Conservation (phyloP, 2,888 invertebrate species). For the Cheilosia soror region DNA sequence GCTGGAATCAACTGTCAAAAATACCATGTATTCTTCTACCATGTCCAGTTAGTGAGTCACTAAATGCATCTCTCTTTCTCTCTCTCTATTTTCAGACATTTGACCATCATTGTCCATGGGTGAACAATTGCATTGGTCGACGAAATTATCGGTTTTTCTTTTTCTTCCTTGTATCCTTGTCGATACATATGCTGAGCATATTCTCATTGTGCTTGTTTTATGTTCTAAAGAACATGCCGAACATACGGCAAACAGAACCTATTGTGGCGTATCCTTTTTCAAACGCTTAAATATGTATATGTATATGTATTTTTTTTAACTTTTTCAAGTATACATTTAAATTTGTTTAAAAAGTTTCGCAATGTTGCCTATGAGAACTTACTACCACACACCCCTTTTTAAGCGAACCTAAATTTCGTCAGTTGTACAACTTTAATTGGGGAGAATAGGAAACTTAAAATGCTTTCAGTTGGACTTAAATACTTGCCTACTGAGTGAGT, state of each 20-base stretch:
- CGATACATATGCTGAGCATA: conserved; percentile 98
- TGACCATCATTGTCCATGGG: conserved; percentile 99
- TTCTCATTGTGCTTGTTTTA: conserved; percentile 96
- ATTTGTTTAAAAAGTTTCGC: too few relatives aligned
- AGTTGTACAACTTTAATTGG: too few relatives aligned
- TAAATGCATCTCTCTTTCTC: background rate
- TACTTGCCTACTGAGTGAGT: too few relatives aligned
- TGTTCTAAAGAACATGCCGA: conserved; percentile 93
- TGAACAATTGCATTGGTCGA: conserved; percentile 98
- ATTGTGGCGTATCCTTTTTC: conserved; percentile 94
- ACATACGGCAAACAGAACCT: conserved; percentile 91
- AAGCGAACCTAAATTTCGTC: too few relatives aligned
- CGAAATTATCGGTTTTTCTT: conserved; percentile 99
- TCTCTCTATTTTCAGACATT: conserved; percentile 91
- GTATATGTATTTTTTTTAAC: background rate
- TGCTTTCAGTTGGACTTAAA: too few relatives aligned
- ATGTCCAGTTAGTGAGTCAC: background rate
- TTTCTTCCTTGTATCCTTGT: conserved; percentile 97
- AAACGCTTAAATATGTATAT: conserved; percentile 28
- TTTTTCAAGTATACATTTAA: background rate
- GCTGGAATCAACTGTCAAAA: too few relatives aligned
- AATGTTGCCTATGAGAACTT: too few relatives aligned
- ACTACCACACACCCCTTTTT: too few relatives aligned
- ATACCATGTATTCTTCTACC: too few relatives aligned
- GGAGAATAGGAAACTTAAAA: too few relatives aligned